Base-by-base conservation (phyloP, 2,797 vertebrate species). In the Eulemur albifrons region DNA sequence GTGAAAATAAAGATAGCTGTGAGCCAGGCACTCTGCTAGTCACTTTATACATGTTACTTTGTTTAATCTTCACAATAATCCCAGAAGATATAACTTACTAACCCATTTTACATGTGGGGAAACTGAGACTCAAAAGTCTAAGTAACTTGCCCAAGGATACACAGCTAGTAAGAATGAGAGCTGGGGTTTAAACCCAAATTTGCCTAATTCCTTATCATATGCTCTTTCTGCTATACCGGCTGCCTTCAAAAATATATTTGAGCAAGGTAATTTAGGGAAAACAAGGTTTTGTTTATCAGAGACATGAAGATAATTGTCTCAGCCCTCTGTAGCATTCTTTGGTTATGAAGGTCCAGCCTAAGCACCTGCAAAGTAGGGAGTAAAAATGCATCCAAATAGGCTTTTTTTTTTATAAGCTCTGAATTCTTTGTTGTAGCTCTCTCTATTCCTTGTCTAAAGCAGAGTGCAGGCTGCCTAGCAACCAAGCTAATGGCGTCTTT, bases 381-480 rank as follows among this genome's bases (percentile, higher is more conserved):
- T 43, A 50, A 54, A 96, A 97, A 94, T 88, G 76, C 81, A 95
- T 92, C 72, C 72, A 92, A 92, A 86, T 38, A 79, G 72, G 59
- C 61, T 92, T 91, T 82, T 83, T 79, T 91, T 79, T 91, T 82
- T 43, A 95, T 85, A 95, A 88, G 72, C 87, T 93, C 90, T 90
- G 45, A 50, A 87, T 83, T 90, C 95, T 96, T 96, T 93, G 57
- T 92, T 96, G 88, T 84, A 87, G 30, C 82, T 95, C n/a, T 35
- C 54, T 83, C 88, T 93, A 92, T 95, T 97, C 57, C 90, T 96
- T 95, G 59, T 93, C 65, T 90, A 94, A 96, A 95, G 93, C 80
- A 92, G 84, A 94, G 81, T 92, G 54, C 87, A 85, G 45, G 95
- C 88, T 97, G 81, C 97, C 96, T 97, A 97, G 96, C 95, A 98